Percentiles rank a stretch among this genome's conserved stretches.
Conservation (phyloP, 2,888 invertebrate species). For the Pelosia muscerda region DNA sequence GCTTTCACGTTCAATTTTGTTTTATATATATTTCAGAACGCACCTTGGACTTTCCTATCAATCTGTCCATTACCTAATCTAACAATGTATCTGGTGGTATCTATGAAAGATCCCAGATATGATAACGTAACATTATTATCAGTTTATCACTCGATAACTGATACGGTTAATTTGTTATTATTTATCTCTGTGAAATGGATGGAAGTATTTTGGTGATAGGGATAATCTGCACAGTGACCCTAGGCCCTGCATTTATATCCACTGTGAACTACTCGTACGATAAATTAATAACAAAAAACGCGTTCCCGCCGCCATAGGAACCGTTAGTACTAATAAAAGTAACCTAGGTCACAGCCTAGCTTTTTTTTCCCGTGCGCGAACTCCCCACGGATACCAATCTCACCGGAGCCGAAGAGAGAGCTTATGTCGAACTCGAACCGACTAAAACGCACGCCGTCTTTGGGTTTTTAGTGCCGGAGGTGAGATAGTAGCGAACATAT, state of each 20-base stretch:
- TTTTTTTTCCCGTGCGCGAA: too few species aligned
- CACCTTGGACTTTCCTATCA: conserved; percentile 7
- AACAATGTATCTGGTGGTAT: conserved; percentile 14
- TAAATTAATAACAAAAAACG: not conserved
- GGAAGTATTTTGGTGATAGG: not conserved
- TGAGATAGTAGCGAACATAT: too few species aligned
- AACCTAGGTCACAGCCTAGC: not conserved
- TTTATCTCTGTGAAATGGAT: conserved; percentile 3
- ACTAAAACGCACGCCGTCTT: too few species aligned
- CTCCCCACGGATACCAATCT: too few species aligned
- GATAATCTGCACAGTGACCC: conserved; percentile 2
- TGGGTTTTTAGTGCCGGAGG: too few species aligned
- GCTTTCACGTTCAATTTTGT: not conserved
- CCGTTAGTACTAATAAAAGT: too few species aligned
- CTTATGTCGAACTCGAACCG: too few species aligned
- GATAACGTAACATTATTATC: conserved; percentile 15
- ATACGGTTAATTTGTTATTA: conserved; percentile 11
- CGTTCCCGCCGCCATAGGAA: too few species aligned
- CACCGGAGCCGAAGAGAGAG: too few species aligned
- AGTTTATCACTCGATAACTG: conserved; percentile 11
- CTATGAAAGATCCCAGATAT: conserved; percentile 10
- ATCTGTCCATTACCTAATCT: conserved; percentile 16
- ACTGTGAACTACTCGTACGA: not conserved
- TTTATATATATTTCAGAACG: not conserved
- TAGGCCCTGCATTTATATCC: not conserved